Conservation (phyloP, 2,888 invertebrate species). For the Himalopsyche japonica region DNA sequence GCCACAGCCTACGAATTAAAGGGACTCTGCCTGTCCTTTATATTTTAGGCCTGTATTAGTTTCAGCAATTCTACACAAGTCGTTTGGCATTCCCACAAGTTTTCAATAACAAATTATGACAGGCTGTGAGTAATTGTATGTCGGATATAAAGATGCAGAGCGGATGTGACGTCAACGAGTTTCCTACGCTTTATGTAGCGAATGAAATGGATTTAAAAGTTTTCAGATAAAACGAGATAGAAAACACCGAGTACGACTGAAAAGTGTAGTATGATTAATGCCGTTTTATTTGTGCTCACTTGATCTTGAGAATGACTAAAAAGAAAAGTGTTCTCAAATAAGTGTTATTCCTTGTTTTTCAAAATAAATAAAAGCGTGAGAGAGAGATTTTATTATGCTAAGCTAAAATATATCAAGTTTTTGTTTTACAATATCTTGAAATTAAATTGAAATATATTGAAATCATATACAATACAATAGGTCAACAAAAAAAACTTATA, state of each 20-base stretch:
- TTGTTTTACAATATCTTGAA: too few species aligned
- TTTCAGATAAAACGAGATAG: not conserved
- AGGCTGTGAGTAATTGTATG: slow-evolving; percentile 18
- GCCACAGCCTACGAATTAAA: too few species aligned
- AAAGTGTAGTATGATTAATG: not conserved
- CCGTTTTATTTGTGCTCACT: not conserved
- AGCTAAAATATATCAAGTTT: too few species aligned
- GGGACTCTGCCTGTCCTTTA: not conserved
- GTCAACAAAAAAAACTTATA: too few species aligned
- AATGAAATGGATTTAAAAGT: slow-evolving; percentile 5
- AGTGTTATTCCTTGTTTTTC: too few species aligned
- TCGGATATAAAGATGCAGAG: slow-evolving; percentile 9
- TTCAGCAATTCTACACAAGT: not conserved
- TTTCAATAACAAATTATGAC: slow-evolving; percentile 28
- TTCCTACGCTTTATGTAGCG: not conserved
- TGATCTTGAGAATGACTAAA: not conserved
- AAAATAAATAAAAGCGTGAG: too few species aligned
- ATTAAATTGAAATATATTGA: too few species aligned
- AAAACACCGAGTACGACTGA: not conserved
- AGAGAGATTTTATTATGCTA: too few species aligned
- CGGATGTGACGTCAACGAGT: slow-evolving; percentile 5
- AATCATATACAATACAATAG: too few species aligned
- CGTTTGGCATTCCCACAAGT: slow-evolving; percentile 7
- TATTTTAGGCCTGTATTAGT: not conserved
- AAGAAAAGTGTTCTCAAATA: not conserved